Evolutionary conservation across 2,797 vertebrate species (phyloP).

Genomic region (Arrhamphus sclerolepis): DNA sequence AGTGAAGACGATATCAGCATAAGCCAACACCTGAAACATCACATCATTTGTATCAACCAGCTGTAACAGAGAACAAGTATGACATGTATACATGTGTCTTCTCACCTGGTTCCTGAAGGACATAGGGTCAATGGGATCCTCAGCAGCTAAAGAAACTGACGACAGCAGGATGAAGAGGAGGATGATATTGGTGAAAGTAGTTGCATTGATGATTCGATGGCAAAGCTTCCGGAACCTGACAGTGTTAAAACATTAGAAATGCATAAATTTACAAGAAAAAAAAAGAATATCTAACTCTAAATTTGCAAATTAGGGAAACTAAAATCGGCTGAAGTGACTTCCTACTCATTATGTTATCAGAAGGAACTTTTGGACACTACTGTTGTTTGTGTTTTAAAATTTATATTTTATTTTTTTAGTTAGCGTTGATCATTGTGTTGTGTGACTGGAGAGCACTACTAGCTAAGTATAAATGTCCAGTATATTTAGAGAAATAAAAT

Average conservation of each 20-base stretch:
- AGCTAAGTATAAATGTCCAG: too few relatives aligned
- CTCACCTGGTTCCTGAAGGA: conserved; percentile 91
- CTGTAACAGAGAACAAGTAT: background rate
- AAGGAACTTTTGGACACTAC: too few relatives aligned
- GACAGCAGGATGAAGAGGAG: conserved; percentile 95
- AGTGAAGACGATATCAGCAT: conserved; percentile 92
- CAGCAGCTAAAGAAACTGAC: conserved; percentile 90
- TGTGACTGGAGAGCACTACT: too few relatives aligned
- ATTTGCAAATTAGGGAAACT: too few relatives aligned
- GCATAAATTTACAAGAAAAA: background rate
- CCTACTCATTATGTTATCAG: too few relatives aligned
- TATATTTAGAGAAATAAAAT: too few relatives aligned
- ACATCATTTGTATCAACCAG: background rate
- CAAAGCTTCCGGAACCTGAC: conserved; percentile 91
- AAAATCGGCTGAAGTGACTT: too few relatives aligned
- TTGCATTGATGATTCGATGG: conserved; percentile 92
- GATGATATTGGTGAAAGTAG: conserved; percentile 97
- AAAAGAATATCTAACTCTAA: background rate
- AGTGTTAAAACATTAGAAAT: background rate
- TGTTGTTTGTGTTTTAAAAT: too few relatives aligned
- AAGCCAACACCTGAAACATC: conserved; percentile 83
- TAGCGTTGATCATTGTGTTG: too few relatives aligned
- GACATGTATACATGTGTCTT: background rate
- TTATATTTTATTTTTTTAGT: too few relatives aligned
- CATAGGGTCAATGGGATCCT: conserved; percentile 90